Conservation (phyloP, 2,797 vertebrate species). For the Buphagus erythrorhynchus region DNA sequence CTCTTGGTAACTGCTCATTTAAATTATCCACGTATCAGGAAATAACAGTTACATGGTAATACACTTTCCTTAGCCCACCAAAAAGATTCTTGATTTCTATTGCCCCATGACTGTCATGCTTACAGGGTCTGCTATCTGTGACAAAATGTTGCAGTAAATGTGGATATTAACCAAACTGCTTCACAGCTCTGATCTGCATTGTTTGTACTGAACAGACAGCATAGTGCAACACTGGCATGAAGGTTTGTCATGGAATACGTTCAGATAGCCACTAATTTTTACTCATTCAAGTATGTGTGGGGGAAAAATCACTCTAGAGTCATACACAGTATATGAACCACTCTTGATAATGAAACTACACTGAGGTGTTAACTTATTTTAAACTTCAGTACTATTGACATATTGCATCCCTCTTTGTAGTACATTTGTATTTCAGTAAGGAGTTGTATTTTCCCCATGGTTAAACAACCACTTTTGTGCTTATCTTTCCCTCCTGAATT, state of each 20-base stretch:
- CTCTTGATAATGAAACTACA: slow-evolving; percentile 71
- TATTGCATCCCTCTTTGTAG: slow-evolving; percentile 67
- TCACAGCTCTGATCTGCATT: slow-evolving; percentile 28
- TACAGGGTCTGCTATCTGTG: background rate
- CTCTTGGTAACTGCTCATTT: background rate
- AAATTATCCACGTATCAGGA: background rate
- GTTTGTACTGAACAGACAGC: slow-evolving; percentile 38
- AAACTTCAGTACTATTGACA: slow-evolving; percentile 31
- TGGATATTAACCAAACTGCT: background rate
- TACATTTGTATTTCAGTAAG: slow-evolving; percentile 57
- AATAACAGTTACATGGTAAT: background rate
- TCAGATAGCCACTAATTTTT: slow-evolving; percentile 23
- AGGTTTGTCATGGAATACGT: slow-evolving; percentile 30
- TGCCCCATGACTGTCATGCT: background rate
- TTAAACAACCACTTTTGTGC: slow-evolving; percentile 54
- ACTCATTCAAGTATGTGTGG: slow-evolving; percentile 19
- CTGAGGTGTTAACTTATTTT: slow-evolving; percentile 60
- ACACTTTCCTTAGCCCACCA: background rate
- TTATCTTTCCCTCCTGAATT: slow-evolving; percentile 64
- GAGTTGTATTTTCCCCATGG: slow-evolving; percentile 48
- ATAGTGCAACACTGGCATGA: slow-evolving; percentile 6
- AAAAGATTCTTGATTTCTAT: background rate
- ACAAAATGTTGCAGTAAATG: background rate
- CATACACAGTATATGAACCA: slow-evolving; percentile 60
- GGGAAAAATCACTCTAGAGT: slow-evolving; percentile 58